phyloP scores from a whole-genome alignment of 2,113 vertebrate species.

The Dasyprocta punctata region DNA sequence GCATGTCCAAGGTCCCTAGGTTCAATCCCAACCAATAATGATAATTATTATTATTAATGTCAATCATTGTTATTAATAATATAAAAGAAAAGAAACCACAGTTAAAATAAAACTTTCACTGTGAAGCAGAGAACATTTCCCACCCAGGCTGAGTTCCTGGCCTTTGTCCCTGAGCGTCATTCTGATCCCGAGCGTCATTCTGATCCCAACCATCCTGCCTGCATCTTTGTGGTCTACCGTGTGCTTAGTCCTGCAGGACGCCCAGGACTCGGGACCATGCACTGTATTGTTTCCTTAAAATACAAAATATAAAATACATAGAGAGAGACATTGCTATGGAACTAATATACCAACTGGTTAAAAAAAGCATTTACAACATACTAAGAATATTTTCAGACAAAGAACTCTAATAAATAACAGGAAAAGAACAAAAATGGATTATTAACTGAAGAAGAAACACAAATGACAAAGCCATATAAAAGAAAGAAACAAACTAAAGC shows the following conservation, averaged over 20 bases:
- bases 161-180: background rate
- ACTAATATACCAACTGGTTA: background rate
- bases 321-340: background rate
- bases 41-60: background rate
- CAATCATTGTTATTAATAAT: background rate
- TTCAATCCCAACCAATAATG: background rate
- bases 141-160: background rate
- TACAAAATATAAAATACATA: background rate
- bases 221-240: background rate
- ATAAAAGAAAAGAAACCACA: background rate
- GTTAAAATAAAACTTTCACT: background rate
- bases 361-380: background rate
- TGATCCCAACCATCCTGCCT: too few species aligned
- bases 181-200: too few species aligned
- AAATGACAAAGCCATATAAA: background rate
- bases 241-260: background rate
- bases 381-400: background rate
- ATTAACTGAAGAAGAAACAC: background rate
- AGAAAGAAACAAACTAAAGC: background rate
- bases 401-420: background rate
- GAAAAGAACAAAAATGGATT: background rate
- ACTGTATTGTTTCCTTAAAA: background rate
- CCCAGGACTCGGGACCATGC: background rate
- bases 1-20: background rate
- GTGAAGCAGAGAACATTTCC: background rate